Percentiles rank a stretch among this genome's conserved stretches.
Conservation (phyloP, 2,888 invertebrate species). For the Dermolepida albohirtum region DNA sequence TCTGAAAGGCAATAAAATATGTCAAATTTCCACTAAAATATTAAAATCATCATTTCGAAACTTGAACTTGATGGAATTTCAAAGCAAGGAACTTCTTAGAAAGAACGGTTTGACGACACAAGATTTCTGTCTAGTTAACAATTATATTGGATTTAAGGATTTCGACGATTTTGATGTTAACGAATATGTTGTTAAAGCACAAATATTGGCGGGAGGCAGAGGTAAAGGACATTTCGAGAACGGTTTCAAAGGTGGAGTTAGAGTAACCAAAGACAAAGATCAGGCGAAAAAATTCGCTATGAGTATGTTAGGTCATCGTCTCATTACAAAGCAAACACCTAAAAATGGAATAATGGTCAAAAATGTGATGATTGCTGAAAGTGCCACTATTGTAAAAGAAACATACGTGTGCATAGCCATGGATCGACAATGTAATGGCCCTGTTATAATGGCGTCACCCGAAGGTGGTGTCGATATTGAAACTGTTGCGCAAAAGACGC, state of each 20-base stretch:
- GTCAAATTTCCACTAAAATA: background rate
- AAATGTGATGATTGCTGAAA: slow-evolving; percentile 96
- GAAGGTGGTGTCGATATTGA: slow-evolving; percentile 97
- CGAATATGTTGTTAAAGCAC: slow-evolving; percentile 85
- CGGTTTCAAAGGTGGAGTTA: slow-evolving; percentile 95
- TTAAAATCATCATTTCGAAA: slow-evolving; percentile 66
- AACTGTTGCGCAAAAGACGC: slow-evolving; percentile 88
- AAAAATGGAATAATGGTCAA: slow-evolving; percentile 88
- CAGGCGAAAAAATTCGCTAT: slow-evolving; percentile 76
- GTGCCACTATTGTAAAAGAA: slow-evolving; percentile 89
- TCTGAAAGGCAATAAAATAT: background rate
- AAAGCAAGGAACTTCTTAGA: slow-evolving; percentile 92
- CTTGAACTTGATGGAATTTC: slow-evolving; percentile 95
- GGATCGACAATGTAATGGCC: slow-evolving; percentile 89
- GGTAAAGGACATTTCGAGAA: slow-evolving; percentile 94
- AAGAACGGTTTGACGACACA: slow-evolving; percentile 90
- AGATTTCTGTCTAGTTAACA: slow-evolving; percentile 85
- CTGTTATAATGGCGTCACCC: slow-evolving; percentile 92
- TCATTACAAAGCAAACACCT: slow-evolving; percentile 95
- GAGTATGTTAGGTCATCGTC: slow-evolving; percentile 89
- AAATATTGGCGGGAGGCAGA: slow-evolving; percentile 94
- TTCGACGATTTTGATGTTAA: slow-evolving; percentile 30
- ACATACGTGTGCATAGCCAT: slow-evolving; percentile 94
- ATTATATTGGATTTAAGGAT: background rate
- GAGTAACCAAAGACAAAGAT: slow-evolving; percentile 83